Evolutionary conservation across 2,888 invertebrate species (phyloP), one percentile per base, ranked within the genome.

Genomic region (Sarcophaga variegata): DNA sequence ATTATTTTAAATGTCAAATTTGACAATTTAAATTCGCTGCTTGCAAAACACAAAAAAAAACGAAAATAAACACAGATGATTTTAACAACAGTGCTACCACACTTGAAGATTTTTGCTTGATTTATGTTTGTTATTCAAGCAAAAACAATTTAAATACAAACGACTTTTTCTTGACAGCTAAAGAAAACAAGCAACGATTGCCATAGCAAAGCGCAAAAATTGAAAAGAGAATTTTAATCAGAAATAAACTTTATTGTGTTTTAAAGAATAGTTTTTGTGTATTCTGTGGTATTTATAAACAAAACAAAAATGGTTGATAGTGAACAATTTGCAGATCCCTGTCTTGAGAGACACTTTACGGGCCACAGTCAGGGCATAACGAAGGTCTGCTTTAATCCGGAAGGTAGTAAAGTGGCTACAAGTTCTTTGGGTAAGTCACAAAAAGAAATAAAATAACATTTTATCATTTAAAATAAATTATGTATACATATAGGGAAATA

Each of bases 311-410:
- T 81, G 70, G 64, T 60, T 10, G 66, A 71, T 67, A 62, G 25
- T 11, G 80, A 85, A 27, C 14, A 60, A 17, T 87, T 87, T 78
- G 77, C 81, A 20, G 89, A 93, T 87, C 93, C 93, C 2, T 88
- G 90, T 3, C 87, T 93, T 74, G 91, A 92, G 54, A 92, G 92
- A 89, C 97, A 97, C 92, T 96, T 98, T 87, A 96, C 96, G 90
- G 98, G 98, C 0, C 98, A 98, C 92, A 95, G 95, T 78, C 96
- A 95, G 88, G 94, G 94, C 54, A 95, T 98, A 71, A 97, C 97
- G 4, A 95, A 96, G 71, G 92, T 98, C 25, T 95, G 95, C 88
- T 98, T 97, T 92, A 96, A 89, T 81, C 97, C 97, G 0, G 95
- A 95, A 90, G 95, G 95, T 87, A 95, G 95, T 88, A 96, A 97